Conservation (phyloP, 2,888 invertebrate species). For the Archips xylosteana region DNA sequence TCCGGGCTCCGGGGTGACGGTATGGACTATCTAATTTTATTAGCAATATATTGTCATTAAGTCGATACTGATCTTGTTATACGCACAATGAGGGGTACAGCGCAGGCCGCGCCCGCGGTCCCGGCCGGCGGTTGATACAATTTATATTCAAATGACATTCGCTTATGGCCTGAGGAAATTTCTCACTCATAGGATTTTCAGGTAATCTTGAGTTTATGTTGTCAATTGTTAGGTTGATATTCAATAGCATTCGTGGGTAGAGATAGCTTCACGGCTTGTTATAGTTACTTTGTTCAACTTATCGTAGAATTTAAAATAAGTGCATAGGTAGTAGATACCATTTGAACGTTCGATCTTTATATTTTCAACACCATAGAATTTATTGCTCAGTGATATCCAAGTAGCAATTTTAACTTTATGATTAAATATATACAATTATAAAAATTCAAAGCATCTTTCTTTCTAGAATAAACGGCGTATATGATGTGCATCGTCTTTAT, state of each 20-base stretch:
- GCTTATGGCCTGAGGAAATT: slow-evolving; percentile 77
- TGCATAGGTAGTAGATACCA: slow-evolving; percentile 3
- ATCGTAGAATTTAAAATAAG: slow-evolving; percentile 31
- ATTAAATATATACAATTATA: neutral
- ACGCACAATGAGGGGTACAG: slow-evolving; percentile 82
- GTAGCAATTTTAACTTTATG: neutral
- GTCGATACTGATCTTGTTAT: slow-evolving; percentile 86
- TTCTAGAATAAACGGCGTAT: no score
- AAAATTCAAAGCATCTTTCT: neutral
- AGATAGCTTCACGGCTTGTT: slow-evolving; percentile 39
- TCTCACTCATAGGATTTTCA: slow-evolving; percentile 83
- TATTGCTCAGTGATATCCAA: slow-evolving; percentile 6
- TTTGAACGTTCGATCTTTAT: slow-evolving; percentile 12
- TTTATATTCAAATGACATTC: slow-evolving; percentile 84
- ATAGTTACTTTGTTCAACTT: slow-evolving; percentile 34
- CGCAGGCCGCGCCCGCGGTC: slow-evolving; percentile 52
- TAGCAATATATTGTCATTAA: slow-evolving; percentile 86
- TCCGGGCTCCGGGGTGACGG: slow-evolving; percentile 72
- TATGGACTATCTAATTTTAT: slow-evolving; percentile 85
- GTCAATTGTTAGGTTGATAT: slow-evolving; percentile 55
- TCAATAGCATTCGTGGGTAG: slow-evolving; percentile 37
- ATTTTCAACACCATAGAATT: slow-evolving; percentile 30
- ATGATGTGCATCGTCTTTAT: no score
- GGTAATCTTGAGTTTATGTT: slow-evolving; percentile 80
- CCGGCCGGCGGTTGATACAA: slow-evolving; percentile 69